These are phyloP conservation scores for Limenitis camilla DNA, from an alignment of 2,888 invertebrate species.

Conservation along the genomic window DNA sequence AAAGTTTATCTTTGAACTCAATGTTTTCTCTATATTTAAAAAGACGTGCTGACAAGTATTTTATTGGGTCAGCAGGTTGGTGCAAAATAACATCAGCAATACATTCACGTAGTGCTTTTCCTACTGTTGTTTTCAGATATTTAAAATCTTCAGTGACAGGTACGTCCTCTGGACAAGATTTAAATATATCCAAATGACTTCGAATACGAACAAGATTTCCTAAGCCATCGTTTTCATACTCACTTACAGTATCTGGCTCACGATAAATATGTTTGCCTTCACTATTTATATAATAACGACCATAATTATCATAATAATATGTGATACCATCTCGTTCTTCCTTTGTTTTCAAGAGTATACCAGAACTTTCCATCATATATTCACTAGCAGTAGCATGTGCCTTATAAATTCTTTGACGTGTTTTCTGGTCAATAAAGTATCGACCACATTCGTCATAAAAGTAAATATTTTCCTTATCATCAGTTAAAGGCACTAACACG, in stretches of 20 bases:
- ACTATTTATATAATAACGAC: slow-evolving; percentile 56
- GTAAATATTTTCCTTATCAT: slow-evolving; percentile 52
- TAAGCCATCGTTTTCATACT: slow-evolving; percentile 65
- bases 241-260: slow-evolving; percentile 52
- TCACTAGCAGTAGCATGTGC: slow-evolving; percentile 56
- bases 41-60: slow-evolving; percentile 49
- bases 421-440: slow-evolving; percentile 49
- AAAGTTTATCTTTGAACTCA: slow-evolving; percentile 47
- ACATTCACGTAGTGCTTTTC: slow-evolving; percentile 53
- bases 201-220: slow-evolving; percentile 65
- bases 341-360: slow-evolving; percentile 53
- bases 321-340: slow-evolving; percentile 50
- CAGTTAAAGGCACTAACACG: slow-evolving; percentile 51
- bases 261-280: slow-evolving; percentile 61
- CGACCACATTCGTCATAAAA: slow-evolving; percentile 66
- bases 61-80: slow-evolving; percentile 63
- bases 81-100: slow-evolving; percentile 55
- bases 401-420: slow-evolving; percentile 57
- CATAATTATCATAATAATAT: slow-evolving; percentile 62
- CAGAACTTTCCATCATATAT: slow-evolving; percentile 60
- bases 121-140: slow-evolving; percentile 56
- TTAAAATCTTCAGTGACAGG: slow-evolving; percentile 60
- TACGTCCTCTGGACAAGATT: slow-evolving; percentile 54
- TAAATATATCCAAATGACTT: slow-evolving; percentile 50
- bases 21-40: slow-evolving; percentile 57